Conservation (phyloP, 2,888 invertebrate species). For the Stenotaenia linearis region DNA sequence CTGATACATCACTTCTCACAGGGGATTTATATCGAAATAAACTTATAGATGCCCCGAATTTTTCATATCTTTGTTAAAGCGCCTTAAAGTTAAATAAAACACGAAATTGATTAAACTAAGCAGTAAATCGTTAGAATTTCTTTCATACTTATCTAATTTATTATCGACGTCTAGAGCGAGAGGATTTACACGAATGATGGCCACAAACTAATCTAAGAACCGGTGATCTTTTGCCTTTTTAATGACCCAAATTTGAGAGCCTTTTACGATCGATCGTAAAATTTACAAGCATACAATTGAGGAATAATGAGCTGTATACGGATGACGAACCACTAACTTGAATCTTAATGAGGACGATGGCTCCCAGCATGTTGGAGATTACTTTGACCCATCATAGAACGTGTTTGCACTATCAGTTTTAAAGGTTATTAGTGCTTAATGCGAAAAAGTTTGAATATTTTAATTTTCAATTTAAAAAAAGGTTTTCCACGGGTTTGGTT, state of each 20-base stretch:
- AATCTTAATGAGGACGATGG: neutral
- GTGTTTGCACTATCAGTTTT: neutral
- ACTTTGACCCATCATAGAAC: neutral
- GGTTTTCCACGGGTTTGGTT: neutral
- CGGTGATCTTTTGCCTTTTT: neutral
- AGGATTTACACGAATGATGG: neutral
- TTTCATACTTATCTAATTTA: too few relatives aligned
- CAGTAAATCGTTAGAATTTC: too few relatives aligned
- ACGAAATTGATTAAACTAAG: too few relatives aligned
- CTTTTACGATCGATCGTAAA: neutral
- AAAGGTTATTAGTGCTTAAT: neutral
- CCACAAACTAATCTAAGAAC: neutral
- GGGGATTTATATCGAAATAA: neutral
- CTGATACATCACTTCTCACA: neutral
- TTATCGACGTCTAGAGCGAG: too few relatives aligned
- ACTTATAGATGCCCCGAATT: neutral
- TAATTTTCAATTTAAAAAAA: neutral
- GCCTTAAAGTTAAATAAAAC: too few relatives aligned
- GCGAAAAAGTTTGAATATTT: neutral
- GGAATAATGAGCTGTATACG: neutral
- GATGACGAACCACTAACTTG: neutral
- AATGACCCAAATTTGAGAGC: neutral
- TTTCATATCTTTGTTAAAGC: neutral
- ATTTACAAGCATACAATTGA: neutral
- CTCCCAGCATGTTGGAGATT: neutral